Percentiles rank a stretch among this genome's conserved stretches.
phyloP scores from a whole-genome alignment of 2,888 invertebrate genomes.

The Rhagonycha lutea region DNA sequence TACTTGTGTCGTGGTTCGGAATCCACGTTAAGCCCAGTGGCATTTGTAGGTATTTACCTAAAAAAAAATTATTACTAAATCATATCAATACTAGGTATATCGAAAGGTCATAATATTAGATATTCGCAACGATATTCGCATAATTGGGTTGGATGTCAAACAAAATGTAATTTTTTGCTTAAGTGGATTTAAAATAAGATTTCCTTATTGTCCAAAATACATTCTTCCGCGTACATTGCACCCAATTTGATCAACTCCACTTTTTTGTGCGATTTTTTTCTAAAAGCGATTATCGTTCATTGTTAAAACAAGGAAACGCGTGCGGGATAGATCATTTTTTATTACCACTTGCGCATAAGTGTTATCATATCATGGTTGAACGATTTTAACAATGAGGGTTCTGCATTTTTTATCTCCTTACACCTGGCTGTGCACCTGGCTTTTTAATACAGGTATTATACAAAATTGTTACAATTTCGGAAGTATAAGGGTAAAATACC shows the following conservation, averaged over 20 bases:
- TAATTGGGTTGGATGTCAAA: too few relatives aligned
- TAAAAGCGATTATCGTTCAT: background rate
- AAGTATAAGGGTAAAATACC: constrained; percentile 21
- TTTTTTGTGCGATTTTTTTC: background rate
- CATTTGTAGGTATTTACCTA: too few relatives aligned
- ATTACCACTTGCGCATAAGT: constrained; percentile 6
- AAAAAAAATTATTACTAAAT: too few relatives aligned
- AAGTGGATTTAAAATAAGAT: background rate
- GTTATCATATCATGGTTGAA: constrained; percentile 17
- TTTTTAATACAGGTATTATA: constrained; percentile 25
- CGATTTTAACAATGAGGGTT: constrained; percentile 29
- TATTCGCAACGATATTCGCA: too few relatives aligned
- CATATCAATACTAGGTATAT: too few relatives aligned
- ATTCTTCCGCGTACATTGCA: background rate
- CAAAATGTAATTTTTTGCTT: too few relatives aligned
- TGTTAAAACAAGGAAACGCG: background rate
- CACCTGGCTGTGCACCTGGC: constrained; percentile 37
- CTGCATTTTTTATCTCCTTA: constrained; percentile 29
- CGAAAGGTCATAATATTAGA: too few relatives aligned
- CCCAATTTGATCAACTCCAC: background rate
- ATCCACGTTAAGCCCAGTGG: too few relatives aligned
- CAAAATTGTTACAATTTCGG: background rate
- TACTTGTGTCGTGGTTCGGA: too few relatives aligned
- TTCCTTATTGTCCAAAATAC: background rate
- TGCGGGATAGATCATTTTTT: background rate